Conservation (phyloP, 2,797 vertebrate species). For the Microcaecilia unicolor region DNA sequence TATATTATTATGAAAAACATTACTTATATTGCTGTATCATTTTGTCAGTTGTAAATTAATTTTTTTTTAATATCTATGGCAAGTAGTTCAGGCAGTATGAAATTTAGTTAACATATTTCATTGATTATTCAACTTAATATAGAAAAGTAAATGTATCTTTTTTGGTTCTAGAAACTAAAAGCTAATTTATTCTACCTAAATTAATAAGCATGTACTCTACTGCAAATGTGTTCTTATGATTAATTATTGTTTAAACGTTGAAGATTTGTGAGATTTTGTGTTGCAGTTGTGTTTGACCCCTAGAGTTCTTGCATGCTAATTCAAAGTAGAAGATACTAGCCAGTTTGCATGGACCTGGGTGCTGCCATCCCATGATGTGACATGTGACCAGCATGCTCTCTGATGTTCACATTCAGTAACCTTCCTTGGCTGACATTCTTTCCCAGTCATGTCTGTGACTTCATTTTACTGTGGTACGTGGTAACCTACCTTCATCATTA, state of each 20-base stretch:
- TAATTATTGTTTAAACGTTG: slow-evolving; percentile 12
- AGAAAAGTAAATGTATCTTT: no score
- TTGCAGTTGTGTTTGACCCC: slow-evolving; percentile 64
- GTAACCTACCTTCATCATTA: slow-evolving; percentile 28
- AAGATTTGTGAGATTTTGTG: slow-evolving; percentile 69
- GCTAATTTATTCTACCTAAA: no score
- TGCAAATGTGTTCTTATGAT: neutral
- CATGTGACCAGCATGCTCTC: slow-evolving; percentile 52
- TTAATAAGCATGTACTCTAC: no score
- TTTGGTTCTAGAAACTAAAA: no score
- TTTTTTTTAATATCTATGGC: no score
- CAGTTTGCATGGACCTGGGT: slow-evolving; percentile 75
- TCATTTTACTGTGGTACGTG: slow-evolving; percentile 72
- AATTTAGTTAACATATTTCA: no score
- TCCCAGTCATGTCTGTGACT: slow-evolving; percentile 57
- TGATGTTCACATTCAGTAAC: slow-evolving; percentile 40
- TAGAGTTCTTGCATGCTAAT: slow-evolving; percentile 62
- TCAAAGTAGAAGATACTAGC: slow-evolving; percentile 66
- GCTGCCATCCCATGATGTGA: slow-evolving; percentile 37
- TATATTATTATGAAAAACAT: no score
- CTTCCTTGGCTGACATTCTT: slow-evolving; percentile 52
- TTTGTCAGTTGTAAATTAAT: no score
- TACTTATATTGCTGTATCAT: no score
- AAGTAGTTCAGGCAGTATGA: no score
- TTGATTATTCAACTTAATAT: no score